These are phyloP conservation scores for Mimumesa dahlbomi DNA, from an alignment of 2,888 invertebrate species.

Conservation along the genomic window DNA sequence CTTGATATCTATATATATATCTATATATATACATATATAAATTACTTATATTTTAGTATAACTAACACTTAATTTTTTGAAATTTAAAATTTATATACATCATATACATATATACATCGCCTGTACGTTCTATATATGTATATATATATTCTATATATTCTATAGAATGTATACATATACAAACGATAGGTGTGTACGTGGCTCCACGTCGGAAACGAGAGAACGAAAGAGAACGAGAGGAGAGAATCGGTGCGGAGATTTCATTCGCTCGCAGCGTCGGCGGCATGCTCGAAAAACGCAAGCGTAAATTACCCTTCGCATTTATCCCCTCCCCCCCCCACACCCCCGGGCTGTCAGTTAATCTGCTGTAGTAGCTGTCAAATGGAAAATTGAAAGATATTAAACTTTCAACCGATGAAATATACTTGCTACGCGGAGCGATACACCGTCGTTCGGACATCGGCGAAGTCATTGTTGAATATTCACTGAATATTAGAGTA, in stretches of 20 bases:
- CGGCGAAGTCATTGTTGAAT: constrained; percentile 22
- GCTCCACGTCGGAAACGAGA: background rate
- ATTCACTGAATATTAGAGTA: background rate
- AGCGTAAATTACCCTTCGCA: constrained; percentile 48
- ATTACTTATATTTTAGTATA: too few species aligned
- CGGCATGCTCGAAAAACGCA: constrained; percentile 28
- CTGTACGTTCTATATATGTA: background rate
- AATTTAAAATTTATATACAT: too few species aligned
- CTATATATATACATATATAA: too few species aligned
- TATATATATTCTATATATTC: too few species aligned
- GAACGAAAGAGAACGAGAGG: background rate
- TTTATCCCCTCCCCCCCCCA: too few species aligned
- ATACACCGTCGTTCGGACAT: background rate
- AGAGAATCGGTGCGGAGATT: constrained; percentile 38
- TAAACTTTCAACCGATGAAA: constrained; percentile 38
- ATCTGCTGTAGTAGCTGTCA: constrained; percentile 39
- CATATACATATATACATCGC: background rate
- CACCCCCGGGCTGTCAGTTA: constrained; percentile 30
- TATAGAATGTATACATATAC: too few species aligned
- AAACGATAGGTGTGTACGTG: background rate
- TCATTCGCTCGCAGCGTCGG: constrained; percentile 36
- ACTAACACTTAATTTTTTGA: too few species aligned
- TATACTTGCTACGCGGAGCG: background rate
- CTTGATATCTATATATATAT: too few species aligned
- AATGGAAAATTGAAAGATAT: constrained; percentile 44